phyloP scores from a whole-genome alignment of 2,888 invertebrate species.

The Choristoneura rosaceana region DNA sequence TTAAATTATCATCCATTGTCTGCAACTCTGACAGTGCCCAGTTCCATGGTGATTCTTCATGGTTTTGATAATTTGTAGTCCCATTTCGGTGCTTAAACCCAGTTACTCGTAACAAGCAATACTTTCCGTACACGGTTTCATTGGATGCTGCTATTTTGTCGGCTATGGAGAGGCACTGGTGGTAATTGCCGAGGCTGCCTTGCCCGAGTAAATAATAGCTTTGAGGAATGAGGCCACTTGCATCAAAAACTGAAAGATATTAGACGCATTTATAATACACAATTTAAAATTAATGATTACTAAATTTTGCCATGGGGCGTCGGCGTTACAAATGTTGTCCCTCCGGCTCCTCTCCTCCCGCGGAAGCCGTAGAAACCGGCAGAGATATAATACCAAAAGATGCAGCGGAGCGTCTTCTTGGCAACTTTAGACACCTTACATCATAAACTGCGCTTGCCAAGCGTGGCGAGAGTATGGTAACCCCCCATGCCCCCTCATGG shows the following conservation, averaged over 20 bases:
- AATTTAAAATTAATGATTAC: neutral
- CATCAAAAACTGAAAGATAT: constrained; percentile 43
- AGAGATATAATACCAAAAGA: no score
- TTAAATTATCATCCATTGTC: neutral
- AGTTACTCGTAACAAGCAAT: constrained; percentile 36
- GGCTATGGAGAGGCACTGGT: constrained; percentile 40
- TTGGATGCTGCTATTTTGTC: constrained; percentile 23
- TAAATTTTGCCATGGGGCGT: no score
- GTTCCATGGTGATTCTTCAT: neutral
- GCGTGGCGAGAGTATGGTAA: no score
- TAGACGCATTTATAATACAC: neutral
- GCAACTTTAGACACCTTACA: no score
- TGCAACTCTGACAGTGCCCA: constrained; percentile 20
- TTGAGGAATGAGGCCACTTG: constrained; percentile 42
- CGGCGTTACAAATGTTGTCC: no score
- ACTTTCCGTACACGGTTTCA: constrained; percentile 39
- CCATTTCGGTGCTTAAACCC: neutral
- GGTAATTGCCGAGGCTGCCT: constrained; percentile 40
- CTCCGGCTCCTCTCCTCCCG: no score
- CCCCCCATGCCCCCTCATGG: no score
- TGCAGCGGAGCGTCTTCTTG: no score
- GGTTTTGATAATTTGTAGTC: neutral
- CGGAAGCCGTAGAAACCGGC: no score
- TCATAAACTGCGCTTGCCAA: no score
- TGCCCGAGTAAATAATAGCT: constrained; percentile 30